Evolutionary conservation across 1,140 invertebrate species (phyloP), one percentile per base, ranked within the genome.

Genomic region (Gyrodactylus salaris): DNA sequence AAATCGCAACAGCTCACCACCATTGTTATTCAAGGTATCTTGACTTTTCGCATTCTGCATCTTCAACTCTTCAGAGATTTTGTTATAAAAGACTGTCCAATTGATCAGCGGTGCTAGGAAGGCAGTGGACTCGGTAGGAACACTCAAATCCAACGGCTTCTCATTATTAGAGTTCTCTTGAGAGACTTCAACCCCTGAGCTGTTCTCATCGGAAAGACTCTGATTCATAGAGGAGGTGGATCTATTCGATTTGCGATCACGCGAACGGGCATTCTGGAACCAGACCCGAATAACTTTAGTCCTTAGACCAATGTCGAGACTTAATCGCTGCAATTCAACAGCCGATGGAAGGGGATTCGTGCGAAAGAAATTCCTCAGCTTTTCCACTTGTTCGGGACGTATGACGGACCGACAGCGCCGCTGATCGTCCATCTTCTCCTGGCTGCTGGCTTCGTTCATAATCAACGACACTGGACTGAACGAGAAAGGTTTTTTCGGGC

Each of bases 231-330:
- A 54, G 7, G 34, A 16, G n/a, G 34, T 54, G 34, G 84, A 26
- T 54, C 34, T 54, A 54, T 54, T 54, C 34, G 34, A 54, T n/a
- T 54, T 54, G 7, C 90, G 85, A 78, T 93, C 89, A 27, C 91
- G 84, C 0, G 91, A 92, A 73, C 92, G 84, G 76, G 89, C 91
- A 80, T 97, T 96, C 83, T 97, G 93, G 79, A 97, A 97, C 92
- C 93, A 97, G 1, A 86, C 85, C 81, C 95, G 91, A 1, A 97
- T 90, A 1, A 96, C 91, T 69, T 91, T 84, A 27, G 90, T 88
- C 26, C 90, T 86, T 76, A 95, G 87, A 26, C 88, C 87, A 72
- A 95, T 87, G 76, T 87, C 86, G 34, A 89, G 85, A 0, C 91
- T 89, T 76, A 97, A 88, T 23, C 26, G 27, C 22, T 75, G 74